These are phyloP conservation scores for Sepioteuthis lessoniana DNA, from an alignment of 2,888 invertebrate genomes.

Conservation along the genomic window DNA sequence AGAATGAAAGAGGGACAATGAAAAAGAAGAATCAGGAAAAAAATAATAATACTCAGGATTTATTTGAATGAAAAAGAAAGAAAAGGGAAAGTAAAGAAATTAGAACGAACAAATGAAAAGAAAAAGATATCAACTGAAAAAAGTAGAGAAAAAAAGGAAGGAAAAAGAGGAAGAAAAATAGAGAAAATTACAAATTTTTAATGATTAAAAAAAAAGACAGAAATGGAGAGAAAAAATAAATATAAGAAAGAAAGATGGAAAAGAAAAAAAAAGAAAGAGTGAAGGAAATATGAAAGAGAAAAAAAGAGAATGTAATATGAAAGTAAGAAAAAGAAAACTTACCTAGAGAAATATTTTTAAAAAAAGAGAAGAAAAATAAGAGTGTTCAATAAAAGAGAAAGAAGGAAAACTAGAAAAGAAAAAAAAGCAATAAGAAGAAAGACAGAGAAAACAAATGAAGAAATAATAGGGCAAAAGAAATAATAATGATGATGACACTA, in stretches of 20 bases:
- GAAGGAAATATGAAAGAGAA: neutral
- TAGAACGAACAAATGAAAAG: too few species aligned
- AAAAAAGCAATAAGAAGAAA: neutral
- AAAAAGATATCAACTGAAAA: too few species aligned
- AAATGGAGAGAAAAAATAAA: neutral
- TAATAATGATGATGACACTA: neutral
- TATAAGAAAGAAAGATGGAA: neutral
- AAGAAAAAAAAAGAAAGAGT: neutral
- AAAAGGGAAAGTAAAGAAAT: too few species aligned
- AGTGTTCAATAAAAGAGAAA: too few species aligned
- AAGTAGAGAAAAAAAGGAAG: too few species aligned
- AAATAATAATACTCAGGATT: too few species aligned
- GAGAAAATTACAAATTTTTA: neutral
- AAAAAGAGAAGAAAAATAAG: too few species aligned
- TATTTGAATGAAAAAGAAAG: too few species aligned
- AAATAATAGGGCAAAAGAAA: neutral
- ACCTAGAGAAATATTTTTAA: too few species aligned
- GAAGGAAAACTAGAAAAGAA: neutral
- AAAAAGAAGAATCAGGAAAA: too few species aligned
- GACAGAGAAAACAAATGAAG: neutral
- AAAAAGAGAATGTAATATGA: rapidly evolving
- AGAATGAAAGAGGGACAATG: neutral
- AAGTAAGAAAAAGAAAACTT: too few species aligned
- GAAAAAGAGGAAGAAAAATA: neutral
- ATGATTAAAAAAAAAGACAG: neutral